phyloP scores from a whole-genome alignment of 2,888 invertebrate genomes.

The Lutraria lutraria region DNA sequence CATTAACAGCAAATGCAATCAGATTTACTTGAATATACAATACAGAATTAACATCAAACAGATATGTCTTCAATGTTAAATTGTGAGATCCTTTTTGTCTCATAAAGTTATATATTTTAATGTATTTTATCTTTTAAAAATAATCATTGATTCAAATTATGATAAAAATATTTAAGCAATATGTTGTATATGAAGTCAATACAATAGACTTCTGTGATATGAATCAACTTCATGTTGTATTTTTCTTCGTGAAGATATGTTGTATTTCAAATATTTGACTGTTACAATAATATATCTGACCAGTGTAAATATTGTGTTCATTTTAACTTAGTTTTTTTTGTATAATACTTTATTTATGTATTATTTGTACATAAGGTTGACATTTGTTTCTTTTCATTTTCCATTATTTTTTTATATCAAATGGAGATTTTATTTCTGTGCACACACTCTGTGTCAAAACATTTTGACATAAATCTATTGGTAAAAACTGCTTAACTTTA shows the following conservation, averaged over 20 bases:
- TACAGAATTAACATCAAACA: too few species aligned
- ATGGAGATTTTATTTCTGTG: constrained; percentile 7
- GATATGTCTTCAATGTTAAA: too few species aligned
- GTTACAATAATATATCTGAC: neutral
- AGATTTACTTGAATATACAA: too few species aligned
- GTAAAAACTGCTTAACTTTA: neutral
- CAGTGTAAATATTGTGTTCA: constrained; percentile 18
- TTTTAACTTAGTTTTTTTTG: neutral
- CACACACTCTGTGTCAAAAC: neutral
- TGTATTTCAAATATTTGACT: neutral
- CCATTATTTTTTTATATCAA: constrained; percentile 9
- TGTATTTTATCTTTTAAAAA: too few species aligned
- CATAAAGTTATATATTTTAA: too few species aligned
- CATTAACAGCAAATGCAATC: too few species aligned
- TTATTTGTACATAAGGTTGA: neutral
- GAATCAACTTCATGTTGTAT: neutral
- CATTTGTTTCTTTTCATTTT: neutral
- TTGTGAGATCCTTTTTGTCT: too few species aligned
- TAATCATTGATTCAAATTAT: neutral
- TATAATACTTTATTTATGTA: neutral
- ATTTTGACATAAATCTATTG: neutral
- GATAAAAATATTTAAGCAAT: neutral
- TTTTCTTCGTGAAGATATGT: neutral
- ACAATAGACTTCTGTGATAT: neutral
- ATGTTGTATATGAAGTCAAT: neutral